Evolutionary conservation across 2,888 invertebrate genomes (phyloP), one percentile per base, ranked within the genome.

Genomic region (Stenodera caucasica): DNA sequence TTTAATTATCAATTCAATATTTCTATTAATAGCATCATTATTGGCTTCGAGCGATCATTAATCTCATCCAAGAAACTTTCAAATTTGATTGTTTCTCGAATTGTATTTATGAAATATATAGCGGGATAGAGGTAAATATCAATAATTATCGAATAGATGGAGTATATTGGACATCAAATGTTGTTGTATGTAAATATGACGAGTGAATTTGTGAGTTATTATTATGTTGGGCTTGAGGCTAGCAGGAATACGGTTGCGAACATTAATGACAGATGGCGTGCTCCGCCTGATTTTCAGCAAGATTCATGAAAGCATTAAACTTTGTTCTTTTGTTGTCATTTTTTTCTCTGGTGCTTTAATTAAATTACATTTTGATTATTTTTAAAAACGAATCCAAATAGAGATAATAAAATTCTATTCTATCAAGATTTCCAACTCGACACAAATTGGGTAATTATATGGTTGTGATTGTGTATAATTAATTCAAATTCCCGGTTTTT

Each of bases 121-220:
- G 29, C 8, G 8, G 29, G n/a, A n/a, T n/a, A n/a, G n/a, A n/a
- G n/a, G n/a, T n/a, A n/a, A n/a, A n/a, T n/a, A n/a, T n/a, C n/a
- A n/a, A n/a, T n/a, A n/a, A n/a, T n/a, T n/a, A n/a, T n/a, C n/a
- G n/a, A 45, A 45, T 21, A 11, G 11, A 15, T 11, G 4, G n/a
- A 37, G 55, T 40, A 35, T 30, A 50, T 58, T 58, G 61, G 61
- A 64, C 64, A 61, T 64, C 58, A 64, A 61, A 58, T 64, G 58
- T 58, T 55, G 33, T 56, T 57, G n/a, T n/a, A n/a, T 61, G 64
- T 64, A 61, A 58, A 64, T 61, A 64, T 52, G 61, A 60, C 58
- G 63, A 54, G 53, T 64, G 35, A 64, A 61, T 64, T 64, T 61
- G 57, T 63, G 53, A 57, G 49, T 58, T 58, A 57, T 60, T 58